Base-by-base conservation (phyloP, 2,888 invertebrate species). In the Aspidiotus rigidus region DNA sequence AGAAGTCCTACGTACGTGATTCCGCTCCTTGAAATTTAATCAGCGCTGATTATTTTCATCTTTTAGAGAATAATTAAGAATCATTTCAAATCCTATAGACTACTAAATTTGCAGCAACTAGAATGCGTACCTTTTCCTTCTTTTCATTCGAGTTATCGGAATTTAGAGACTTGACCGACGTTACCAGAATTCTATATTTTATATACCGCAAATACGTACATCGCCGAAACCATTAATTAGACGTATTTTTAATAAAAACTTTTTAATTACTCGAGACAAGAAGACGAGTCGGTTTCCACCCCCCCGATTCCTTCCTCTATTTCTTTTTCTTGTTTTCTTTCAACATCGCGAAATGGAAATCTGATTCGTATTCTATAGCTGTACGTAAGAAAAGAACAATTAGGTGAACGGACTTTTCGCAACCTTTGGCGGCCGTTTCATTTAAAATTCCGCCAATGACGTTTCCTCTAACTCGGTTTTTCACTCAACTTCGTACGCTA, bases 361-460 rank as follows among this genome's bases (percentile, higher is more conserved):
- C 66, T 66, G 56, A 66, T 66, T 66, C 66, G 66, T 66, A 66
- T 66, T 66, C 66, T 41, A 57, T 44, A 41, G 66, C 41, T 56
- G 66, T 66, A 66, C 66, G 66, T 66, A 41, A 66, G 66, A 66
- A 66, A 66, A 66, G 66, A 66, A 66, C 66, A 66, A 66, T 66
- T 66, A 66, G 66, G 66, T 66, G 66, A 66, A 55, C 66, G 56
- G 66, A 66, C 66, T 66, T 66, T 59, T 66, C 44, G 56, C 66
- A 66, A 66, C 66, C 66, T 66, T 66, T 66, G 57, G 66, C 66
- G 66, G 66, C 66, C 66, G 59, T 66, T 66, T 66, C 66, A 57
- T 66, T 66, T 66, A 66, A 66, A 66, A 66, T 66, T 66, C 66
- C 66, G 57, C 55, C 56, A 66, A 44, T 66, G 66, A 66, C 55